These are phyloP conservation scores for Pantherophis alleghaniensis DNA, from an alignment of 2,797 vertebrate genomes.

Conservation along the genomic window DNA sequence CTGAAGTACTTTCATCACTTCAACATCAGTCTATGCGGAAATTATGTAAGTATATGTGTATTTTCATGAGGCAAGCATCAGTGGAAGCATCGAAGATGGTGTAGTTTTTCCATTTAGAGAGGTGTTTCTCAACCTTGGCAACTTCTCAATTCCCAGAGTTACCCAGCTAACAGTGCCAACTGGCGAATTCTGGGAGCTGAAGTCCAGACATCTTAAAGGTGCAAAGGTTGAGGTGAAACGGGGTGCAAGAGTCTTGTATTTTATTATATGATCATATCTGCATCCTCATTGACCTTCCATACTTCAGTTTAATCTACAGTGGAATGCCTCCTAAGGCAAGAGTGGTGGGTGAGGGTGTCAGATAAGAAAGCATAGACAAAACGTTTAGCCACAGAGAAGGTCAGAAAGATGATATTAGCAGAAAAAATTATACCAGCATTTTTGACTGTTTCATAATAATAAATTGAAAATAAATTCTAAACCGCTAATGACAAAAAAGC, in stretches of 20 bases:
- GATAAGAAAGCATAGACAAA: neutral
- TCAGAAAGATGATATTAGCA: neutral
- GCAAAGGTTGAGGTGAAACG: neutral
- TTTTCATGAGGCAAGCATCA: neutral
- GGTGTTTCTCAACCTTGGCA: neutral
- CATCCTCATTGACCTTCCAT: neutral
- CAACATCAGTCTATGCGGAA: constrained; percentile 85
- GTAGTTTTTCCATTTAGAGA: neutral
- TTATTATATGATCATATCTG: neutral
- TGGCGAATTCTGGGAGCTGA: neutral
- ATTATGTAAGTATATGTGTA: constrained; percentile 75
- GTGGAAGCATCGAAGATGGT: neutral
- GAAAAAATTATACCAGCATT: neutral
- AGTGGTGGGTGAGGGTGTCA: neutral
- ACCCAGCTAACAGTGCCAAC: neutral
- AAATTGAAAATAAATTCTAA: neutral
- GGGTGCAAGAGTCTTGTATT: neutral
- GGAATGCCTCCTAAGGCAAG: neutral
- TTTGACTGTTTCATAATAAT: neutral
- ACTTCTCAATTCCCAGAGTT: neutral
- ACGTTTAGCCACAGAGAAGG: neutral
- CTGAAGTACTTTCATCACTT: constrained; percentile 87
- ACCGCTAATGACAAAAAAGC: neutral
- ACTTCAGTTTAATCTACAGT: neutral
- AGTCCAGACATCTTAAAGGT: neutral